Percentiles rank a stretch among this genome's conserved stretches.
phyloP scores from a whole-genome alignment of 2,797 vertebrate genomes.

The Naso thynnoides region DNA sequence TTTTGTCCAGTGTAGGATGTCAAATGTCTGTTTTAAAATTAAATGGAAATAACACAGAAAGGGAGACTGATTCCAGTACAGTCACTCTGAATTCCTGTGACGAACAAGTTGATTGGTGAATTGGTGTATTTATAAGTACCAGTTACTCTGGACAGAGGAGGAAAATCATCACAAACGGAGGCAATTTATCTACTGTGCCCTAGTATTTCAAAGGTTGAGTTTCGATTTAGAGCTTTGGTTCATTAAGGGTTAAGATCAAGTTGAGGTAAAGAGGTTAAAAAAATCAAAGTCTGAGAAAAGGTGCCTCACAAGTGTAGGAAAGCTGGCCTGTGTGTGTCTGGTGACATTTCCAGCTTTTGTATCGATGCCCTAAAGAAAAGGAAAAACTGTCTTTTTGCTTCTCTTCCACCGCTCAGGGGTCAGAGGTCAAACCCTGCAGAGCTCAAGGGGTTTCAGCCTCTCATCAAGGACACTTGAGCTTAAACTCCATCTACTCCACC shows the following conservation, averaged over 20 bases:
- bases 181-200: too few species aligned
- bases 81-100: too few species aligned
- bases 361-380: background rate
- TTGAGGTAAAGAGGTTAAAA: background rate
- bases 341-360: conserved; percentile 6
- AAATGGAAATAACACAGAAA: too few species aligned
- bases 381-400: background rate
- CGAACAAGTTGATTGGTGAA: too few species aligned
- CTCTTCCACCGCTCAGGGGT: background rate
- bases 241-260: background rate
- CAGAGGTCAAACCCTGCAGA: conserved; percentile 20
- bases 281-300: background rate
- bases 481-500: background rate
- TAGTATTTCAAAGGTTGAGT: background rate
- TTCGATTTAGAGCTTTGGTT: background rate
- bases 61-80: too few species aligned
- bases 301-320: background rate
- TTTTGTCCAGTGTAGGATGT: background rate
- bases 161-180: too few species aligned
- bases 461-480: background rate
- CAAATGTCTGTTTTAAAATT: background rate
- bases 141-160: too few species aligned
- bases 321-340: background rate
- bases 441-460: background rate
- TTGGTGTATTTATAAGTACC: too few species aligned